Evolutionary conservation across 2,797 vertebrate species (phyloP), one percentile per base, ranked within the genome.

Genomic region (Pseudochirops cupreus): DNA sequence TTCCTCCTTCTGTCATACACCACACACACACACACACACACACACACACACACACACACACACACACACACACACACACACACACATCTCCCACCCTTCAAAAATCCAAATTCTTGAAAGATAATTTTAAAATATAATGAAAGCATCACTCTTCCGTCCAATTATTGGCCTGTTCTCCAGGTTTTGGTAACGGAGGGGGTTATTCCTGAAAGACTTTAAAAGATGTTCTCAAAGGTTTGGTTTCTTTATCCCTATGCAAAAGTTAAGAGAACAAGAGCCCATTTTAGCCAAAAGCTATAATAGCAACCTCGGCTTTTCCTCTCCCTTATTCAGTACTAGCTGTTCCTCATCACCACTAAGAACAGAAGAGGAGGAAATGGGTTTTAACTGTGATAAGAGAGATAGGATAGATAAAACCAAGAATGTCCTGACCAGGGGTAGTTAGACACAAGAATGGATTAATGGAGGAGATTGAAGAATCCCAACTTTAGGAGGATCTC

Each of bases 281-380:
- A 26, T 13, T 39, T 21, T 16, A 93, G 56, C n/a, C 26, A 4
- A 4, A 0, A 29, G 91, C 0, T 13, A n/a, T 59, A 10, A 4
- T 21, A 0, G 46, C 5, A 16, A 18, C 0, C 26, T 54, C 26
- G 21, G 39, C 90, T 2, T 1, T 0, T 0, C 11, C 39, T 4
- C 12, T 10, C 24, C 29, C 7, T 46, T 5, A 46, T 12, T 16
- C 3, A 50, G n/a, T 26, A 29, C 28, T 90, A 53, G 56, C 59
- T 33, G 11, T 4, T 0, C 54, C 92, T 53, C 87, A n/a, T 53
- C 56, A 31, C 46, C 24, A 2, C 29, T 0, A 56, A 46, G 5
- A 58, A 12, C 67, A 4, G 52, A 21, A 29, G 87, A 50, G 12
- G 55, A 58, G 39, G 92, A 6, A 53, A 5, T 0, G 0, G 46